Conservation (phyloP, 1,140 invertebrate species). For the Hyphantria cunea region DNA sequence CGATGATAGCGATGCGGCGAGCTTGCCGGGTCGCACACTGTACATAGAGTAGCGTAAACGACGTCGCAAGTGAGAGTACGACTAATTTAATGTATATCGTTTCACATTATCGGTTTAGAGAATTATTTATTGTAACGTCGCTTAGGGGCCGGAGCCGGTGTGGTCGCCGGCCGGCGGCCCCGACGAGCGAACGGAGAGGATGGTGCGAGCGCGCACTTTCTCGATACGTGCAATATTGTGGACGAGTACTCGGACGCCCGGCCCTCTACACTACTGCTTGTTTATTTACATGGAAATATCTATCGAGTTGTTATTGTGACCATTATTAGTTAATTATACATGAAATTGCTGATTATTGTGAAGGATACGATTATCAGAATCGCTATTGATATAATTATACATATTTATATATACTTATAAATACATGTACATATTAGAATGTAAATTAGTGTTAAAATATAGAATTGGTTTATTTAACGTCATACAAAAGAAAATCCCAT, state of each 20-base stretch:
- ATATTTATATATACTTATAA: slow-evolving; percentile 82
- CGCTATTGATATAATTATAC: slow-evolving; percentile 79
- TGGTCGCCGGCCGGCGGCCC: slow-evolving; percentile 11
- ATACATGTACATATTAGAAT: slow-evolving; percentile 80
- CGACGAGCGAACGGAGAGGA: slow-evolving; percentile 29
- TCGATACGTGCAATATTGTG: slow-evolving; percentile 53
- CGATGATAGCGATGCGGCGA: slow-evolving; percentile 76
- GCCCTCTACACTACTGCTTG: slow-evolving; percentile 75
- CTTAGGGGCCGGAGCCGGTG: slow-evolving; percentile 48
- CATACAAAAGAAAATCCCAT: slow-evolving; percentile 79
- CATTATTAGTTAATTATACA: slow-evolving; percentile 82
- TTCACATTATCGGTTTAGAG: slow-evolving; percentile 71
- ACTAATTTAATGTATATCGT: slow-evolving; percentile 61
- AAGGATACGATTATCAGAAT: slow-evolving; percentile 75
- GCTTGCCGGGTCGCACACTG: slow-evolving; percentile 46
- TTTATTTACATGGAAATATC: slow-evolving; percentile 80
- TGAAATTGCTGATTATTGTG: slow-evolving; percentile 75
- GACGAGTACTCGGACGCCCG: slow-evolving; percentile 50
- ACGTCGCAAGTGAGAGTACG: slow-evolving; percentile 59
- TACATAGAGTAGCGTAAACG: slow-evolving; percentile 62
- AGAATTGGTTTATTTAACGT: slow-evolving; percentile 81
- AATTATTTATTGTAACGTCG: slow-evolving; percentile 78
- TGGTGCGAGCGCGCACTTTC: slow-evolving; percentile 37
- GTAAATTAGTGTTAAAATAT: slow-evolving; percentile 81
- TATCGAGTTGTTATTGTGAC: slow-evolving; percentile 80